Base-by-base conservation (phyloP, 2,113 vertebrate genomes). In the Ceratotherium simum region DNA sequence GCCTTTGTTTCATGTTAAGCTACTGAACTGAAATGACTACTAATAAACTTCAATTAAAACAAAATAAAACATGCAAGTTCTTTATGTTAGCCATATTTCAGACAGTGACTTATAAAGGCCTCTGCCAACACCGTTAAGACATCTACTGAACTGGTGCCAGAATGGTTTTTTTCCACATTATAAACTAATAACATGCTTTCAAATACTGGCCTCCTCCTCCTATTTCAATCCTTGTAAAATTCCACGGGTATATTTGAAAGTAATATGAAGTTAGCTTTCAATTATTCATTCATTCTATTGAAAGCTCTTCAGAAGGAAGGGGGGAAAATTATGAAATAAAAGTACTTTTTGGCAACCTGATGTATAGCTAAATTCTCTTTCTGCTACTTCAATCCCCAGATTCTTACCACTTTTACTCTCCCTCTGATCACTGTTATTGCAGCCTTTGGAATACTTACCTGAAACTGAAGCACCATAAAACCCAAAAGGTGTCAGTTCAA, bases 1-100 rank as follows among this genome's bases (percentile, higher is more conserved):
- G 65, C 5, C 70, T 96, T 78, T 36, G 56, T 36, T 69, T 64
- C 58, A 72, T 6, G 11, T 5, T 25, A 14, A 60, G 83, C 27
- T 62, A 78, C 27, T 36, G 80, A 97, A 60, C 54, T 10, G 3
- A 85, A 73, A 36, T 82, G 1, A 65, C 85, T 27, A 48, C 33
- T 69, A 76, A 92, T 62, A 89, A 65, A 87, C 46, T 75, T 54
- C 83, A 93, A 91, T 70, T 93, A 91, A 25, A 83, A 82, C 29
- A 48, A 95, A 97, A 78, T 65, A 93, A 96, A 98, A 87, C 36
- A 42, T 3, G 13, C 11, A 95, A n/a, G 4, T 33, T 56, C 65
- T 95, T 83, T 58, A 62, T 39, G 48, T n/a, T 25, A 79, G 27
- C 8, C 91, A 62, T 48, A 95, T 42, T 70, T 78, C 64, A 72